phyloP scores from a whole-genome alignment of 92 coral and sea anemone genomes.

The Metridium senile region DNA sequence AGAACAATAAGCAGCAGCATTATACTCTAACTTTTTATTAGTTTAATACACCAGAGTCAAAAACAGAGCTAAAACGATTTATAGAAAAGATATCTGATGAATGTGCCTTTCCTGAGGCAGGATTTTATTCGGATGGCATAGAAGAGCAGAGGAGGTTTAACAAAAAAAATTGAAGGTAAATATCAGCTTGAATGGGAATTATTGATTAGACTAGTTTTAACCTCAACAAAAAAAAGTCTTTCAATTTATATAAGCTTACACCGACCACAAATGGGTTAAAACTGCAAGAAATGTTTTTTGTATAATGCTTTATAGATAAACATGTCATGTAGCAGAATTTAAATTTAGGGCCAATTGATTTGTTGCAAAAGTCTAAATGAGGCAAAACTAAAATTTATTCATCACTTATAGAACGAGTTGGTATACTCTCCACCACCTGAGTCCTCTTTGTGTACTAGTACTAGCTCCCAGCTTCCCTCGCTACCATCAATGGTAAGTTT shows the following conservation, averaged over 20 bases:
- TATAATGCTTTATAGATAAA: too few species aligned
- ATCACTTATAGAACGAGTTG: not conserved
- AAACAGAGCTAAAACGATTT: not conserved
- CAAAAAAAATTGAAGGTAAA: not conserved
- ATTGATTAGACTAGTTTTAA: not conserved
- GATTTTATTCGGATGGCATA: not conserved
- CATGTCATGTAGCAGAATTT: too few species aligned
- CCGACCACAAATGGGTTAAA: not conserved
- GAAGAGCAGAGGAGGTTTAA: not conserved
- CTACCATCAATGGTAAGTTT: conserved; percentile 22
- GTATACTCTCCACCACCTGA: not conserved
- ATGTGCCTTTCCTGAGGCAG: not conserved
- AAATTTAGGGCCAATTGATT: not conserved
- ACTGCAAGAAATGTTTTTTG: too few species aligned
- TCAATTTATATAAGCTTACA: too few species aligned
- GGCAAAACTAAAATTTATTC: not conserved
- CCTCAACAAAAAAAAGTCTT: not conserved
- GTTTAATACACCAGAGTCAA: not conserved
- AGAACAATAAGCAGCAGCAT: not conserved
- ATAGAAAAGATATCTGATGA: not conserved
- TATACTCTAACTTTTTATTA: too few species aligned
- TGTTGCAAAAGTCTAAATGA: not conserved
- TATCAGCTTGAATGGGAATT: not conserved
- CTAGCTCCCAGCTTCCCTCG: conserved; percentile 9
- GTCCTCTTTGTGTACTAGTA: not conserved